These are phyloP conservation scores for Pseudococcus jackbeardsleyi DNA, from an alignment of 2,888 invertebrate species.

Conservation along the genomic window DNA sequence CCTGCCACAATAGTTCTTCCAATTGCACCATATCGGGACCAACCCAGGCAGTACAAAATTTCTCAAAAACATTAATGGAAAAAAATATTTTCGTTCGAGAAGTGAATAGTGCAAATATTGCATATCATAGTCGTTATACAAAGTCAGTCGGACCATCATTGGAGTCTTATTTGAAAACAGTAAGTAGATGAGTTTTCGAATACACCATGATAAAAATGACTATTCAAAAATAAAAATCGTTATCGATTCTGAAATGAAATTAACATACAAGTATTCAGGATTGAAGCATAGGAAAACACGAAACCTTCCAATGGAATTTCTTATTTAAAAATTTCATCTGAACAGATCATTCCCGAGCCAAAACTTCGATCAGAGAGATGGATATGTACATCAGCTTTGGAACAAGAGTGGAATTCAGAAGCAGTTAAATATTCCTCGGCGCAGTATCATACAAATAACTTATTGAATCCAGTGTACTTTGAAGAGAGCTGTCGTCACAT, in stretches of 20 bases:
- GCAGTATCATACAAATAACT: conserved; percentile 75
- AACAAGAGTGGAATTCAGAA: conserved; percentile 74
- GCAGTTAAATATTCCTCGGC: conserved; percentile 72
- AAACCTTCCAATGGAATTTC: too few relatives aligned
- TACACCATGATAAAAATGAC: too few relatives aligned
- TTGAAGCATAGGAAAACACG: too few relatives aligned
- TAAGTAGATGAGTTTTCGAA: too few relatives aligned
- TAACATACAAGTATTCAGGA: too few relatives aligned
- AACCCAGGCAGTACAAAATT: conserved; percentile 75
- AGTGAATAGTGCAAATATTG: conserved; percentile 68
- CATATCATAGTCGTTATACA: conserved; percentile 69
- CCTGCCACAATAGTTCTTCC: conserved; percentile 87
- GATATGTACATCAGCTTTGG: conserved; percentile 77
- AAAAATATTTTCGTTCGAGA: conserved; percentile 68
- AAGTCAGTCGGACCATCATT: conserved; percentile 70
- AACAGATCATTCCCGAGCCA: conserved; percentile 71
- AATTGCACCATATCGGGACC: conserved; percentile 94
- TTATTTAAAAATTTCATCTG: too few relatives aligned
- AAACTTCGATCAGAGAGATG: conserved; percentile 74
- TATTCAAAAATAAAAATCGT: too few relatives aligned
- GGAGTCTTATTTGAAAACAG: too few relatives aligned
- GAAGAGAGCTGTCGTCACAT: conserved; percentile 75
- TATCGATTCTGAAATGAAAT: too few relatives aligned
- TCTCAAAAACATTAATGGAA: conserved; percentile 73
- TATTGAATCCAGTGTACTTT: conserved; percentile 73